A percentile compares a stretch with the other conserved stretches of the same genome.
These are phyloP conservation scores for Macrosiphum euphorbiae DNA, from an alignment of 2,888 invertebrate genomes.

Conservation along the genomic window DNA sequence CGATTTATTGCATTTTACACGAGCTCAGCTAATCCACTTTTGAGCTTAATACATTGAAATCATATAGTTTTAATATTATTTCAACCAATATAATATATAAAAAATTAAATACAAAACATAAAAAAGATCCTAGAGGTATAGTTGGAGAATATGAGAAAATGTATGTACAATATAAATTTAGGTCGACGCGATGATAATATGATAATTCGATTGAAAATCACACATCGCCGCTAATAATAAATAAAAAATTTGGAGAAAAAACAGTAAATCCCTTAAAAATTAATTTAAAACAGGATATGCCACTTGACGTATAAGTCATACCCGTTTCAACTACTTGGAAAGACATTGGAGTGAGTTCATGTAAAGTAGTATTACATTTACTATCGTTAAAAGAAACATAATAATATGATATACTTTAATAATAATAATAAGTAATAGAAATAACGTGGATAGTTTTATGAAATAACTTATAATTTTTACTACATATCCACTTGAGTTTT, in stretches of 20 bases:
- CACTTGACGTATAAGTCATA: background rate
- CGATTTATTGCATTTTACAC: conserved; percentile 64
- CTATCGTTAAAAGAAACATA: background rate
- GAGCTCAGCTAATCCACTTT: conserved; percentile 52
- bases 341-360: conserved; percentile 61
- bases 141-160: background rate
- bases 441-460: background rate
- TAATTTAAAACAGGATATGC: conserved; percentile 38
- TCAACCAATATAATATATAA: background rate
- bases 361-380: conserved; percentile 1
- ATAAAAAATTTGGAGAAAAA: background rate
- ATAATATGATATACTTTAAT: background rate
- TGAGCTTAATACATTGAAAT: conserved; percentile 51
- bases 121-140: background rate
- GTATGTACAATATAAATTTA: conserved; percentile 45
- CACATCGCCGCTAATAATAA: background rate
- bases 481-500: background rate
- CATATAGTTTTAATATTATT: background rate
- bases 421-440: conserved; percentile 21
- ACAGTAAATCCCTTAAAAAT: conserved; percentile 38
- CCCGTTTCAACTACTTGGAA: conserved; percentile 57
- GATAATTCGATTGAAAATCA: background rate
- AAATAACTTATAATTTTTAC: background rate
- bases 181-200: background rate
- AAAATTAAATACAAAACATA: background rate